These are phyloP conservation scores for Eupleurogrammus muticus DNA, from an alignment of 2,797 vertebrate genomes.

Conservation along the genomic window DNA sequence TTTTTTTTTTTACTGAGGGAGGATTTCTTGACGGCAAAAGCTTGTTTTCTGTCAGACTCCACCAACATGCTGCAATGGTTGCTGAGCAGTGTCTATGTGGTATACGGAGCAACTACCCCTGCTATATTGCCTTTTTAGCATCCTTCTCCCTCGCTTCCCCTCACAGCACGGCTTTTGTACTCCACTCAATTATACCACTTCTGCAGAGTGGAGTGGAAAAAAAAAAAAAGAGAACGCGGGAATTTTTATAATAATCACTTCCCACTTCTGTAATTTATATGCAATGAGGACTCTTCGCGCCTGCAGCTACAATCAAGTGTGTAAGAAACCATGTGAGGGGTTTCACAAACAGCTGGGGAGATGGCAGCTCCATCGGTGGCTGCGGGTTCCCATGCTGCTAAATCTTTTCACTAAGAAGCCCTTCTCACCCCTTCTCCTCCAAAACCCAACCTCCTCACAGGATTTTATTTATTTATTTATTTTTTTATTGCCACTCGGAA, in stretches of 20 bases:
- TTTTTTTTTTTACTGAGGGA: constrained; percentile 21
- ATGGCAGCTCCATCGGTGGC: constrained; percentile 63
- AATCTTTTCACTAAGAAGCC: constrained; percentile 68
- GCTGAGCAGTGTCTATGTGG: constrained; percentile 40
- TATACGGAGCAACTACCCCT: constrained; percentile 39
- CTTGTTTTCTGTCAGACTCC: constrained; percentile 58
- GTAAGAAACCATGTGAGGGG: constrained; percentile 65
- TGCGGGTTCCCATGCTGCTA: constrained; percentile 74
- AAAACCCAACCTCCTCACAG: constrained; percentile 49
- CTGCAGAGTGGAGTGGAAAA: constrained; percentile 71
- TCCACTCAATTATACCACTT: constrained; percentile 87
- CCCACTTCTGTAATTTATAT: constrained; percentile 84
- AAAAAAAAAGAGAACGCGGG: constrained; percentile 76
- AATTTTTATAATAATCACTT: constrained; percentile 84
- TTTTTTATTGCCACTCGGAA: too few species aligned
- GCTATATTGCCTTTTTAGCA: constrained; percentile 64
- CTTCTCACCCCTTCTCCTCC: constrained; percentile 48
- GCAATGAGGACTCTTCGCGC: constrained; percentile 80
- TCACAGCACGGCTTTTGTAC: constrained; percentile 79
- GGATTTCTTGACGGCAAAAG: constrained; percentile 49
- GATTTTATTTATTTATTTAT: constrained; percentile 61
- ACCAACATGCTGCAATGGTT: constrained; percentile 40
- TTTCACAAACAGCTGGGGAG: constrained; percentile 77
- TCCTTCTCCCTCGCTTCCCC: constrained; percentile 48
- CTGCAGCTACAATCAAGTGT: constrained; percentile 75